Conservation (phyloP, 1,140 invertebrate genomes). For the Caerostris extrusa region DNA sequence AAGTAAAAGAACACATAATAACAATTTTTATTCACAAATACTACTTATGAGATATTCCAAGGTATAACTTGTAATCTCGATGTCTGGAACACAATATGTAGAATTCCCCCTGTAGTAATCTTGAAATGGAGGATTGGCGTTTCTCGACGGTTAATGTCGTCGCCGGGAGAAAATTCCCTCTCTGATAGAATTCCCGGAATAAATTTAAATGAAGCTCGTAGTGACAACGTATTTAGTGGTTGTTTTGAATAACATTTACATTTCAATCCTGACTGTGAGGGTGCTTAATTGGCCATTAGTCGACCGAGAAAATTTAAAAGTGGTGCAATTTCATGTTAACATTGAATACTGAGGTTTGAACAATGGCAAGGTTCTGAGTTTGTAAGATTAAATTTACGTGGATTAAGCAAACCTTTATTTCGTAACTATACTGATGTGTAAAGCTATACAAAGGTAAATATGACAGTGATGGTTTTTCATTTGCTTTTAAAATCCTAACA, state of each 20-base stretch:
- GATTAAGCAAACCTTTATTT: no score
- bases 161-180: neutral
- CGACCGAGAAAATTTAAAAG: neutral
- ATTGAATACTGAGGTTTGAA: neutral
- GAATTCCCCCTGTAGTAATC: neutral
- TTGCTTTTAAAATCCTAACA: no score
- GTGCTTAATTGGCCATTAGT: neutral
- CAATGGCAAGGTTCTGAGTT: neutral
- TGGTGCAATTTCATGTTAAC: neutral
- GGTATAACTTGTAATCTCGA: no score
- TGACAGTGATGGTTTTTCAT: no score
- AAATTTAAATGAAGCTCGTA: neutral
- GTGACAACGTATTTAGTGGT: neutral
- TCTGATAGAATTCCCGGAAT: neutral
- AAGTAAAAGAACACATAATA: no score
- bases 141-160: neutral
- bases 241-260: conserved; percentile 39
- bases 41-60: no score
- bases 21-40: no score
- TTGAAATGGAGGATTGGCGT: neutral
- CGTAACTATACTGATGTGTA: no score
- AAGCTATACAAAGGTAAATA: no score
- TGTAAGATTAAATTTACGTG: neutral
- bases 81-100: neutral
- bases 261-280: neutral